Evolutionary conservation across 2,113 vertebrate species (phyloP).

Genomic region (Tautogolabrus adspersus): DNA sequence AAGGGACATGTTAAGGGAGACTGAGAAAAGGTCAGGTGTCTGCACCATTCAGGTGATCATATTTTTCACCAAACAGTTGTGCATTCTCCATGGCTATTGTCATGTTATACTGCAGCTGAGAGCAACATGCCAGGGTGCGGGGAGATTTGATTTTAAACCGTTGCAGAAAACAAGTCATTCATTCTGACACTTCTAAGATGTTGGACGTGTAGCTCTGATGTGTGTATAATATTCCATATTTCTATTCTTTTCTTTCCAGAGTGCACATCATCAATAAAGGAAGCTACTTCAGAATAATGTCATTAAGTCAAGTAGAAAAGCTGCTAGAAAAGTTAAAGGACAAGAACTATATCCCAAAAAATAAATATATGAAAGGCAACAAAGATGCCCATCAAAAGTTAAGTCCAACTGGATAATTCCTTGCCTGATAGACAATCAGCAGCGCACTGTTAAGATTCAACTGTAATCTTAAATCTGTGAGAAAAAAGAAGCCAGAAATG

Average conservation of each 20-base stretch:
- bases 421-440: background rate
- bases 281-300: too few relatives aligned
- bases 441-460: conserved; percentile 16
- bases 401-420: background rate
- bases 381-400: background rate
- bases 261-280: background rate
- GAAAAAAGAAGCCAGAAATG: conserved; percentile 39
- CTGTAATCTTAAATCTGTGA: background rate
- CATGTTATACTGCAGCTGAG: conserved; percentile 77
- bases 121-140: conserved; percentile 62
- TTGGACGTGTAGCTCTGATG: background rate
- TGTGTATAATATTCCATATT: conserved; percentile 28
- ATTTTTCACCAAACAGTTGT: conserved; percentile 86
- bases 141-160: conserved; percentile 65
- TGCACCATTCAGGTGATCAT: conserved; percentile 85
- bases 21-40: conserved; percentile 88
- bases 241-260: background rate
- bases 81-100: conserved; percentile 84
- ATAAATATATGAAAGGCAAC: background rate
- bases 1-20: conserved; percentile 87
- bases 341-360: background rate
- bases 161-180: conserved; percentile 63
- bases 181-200: conserved; percentile 53
- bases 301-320: background rate
- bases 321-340: background rate